Evolutionary conservation across 2,888 invertebrate genomes (phyloP).

Genomic region (Hipparchia semele): DNA sequence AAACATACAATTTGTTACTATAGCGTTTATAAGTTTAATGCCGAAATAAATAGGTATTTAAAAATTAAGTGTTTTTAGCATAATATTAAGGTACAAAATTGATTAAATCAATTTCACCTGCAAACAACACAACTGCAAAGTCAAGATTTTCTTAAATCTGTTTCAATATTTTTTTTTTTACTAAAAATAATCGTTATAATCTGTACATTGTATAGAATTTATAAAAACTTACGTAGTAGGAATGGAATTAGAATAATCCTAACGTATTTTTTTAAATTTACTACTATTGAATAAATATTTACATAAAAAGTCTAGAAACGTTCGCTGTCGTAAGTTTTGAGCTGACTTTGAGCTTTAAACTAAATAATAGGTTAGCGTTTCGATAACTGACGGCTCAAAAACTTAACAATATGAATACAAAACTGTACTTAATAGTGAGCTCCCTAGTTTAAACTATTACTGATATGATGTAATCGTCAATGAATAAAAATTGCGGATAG

Average conservation of each 20-base stretch:
- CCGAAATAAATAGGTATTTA: slow-evolving; percentile 9
- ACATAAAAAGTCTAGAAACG: slow-evolving; percentile 51
- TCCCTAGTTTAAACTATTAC: background rate
- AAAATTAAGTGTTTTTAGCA: background rate
- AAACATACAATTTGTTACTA: background rate
- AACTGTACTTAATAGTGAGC: slow-evolving; percentile 58
- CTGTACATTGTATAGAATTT: slow-evolving; percentile 60
- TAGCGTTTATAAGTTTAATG: slow-evolving; percentile 6
- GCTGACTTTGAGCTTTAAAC: slow-evolving; percentile 81
- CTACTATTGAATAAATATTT: slow-evolving; percentile 60
- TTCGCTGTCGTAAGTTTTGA: slow-evolving; percentile 59
- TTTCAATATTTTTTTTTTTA: slow-evolving; percentile 29
- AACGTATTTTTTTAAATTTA: slow-evolving; percentile 44
- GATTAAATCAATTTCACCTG: slow-evolving; percentile 37
- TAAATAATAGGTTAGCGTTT: slow-evolving; percentile 52
- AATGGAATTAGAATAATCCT: slow-evolving; percentile 61
- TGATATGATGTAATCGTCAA: background rate
- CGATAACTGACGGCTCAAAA: slow-evolving; percentile 19
- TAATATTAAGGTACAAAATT: slow-evolving; percentile 21
- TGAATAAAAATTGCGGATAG: background rate
- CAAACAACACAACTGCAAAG: slow-evolving; percentile 11
- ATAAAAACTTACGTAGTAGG: slow-evolving; percentile 67
- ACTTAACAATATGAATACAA: slow-evolving; percentile 15
- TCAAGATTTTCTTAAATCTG: slow-evolving; percentile 6
- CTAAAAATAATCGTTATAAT: slow-evolving; percentile 48